Percentiles rank a stretch among this genome's conserved stretches.
Conservation (phyloP, 2,113 vertebrate species). For the Mirza zaza region DNA sequence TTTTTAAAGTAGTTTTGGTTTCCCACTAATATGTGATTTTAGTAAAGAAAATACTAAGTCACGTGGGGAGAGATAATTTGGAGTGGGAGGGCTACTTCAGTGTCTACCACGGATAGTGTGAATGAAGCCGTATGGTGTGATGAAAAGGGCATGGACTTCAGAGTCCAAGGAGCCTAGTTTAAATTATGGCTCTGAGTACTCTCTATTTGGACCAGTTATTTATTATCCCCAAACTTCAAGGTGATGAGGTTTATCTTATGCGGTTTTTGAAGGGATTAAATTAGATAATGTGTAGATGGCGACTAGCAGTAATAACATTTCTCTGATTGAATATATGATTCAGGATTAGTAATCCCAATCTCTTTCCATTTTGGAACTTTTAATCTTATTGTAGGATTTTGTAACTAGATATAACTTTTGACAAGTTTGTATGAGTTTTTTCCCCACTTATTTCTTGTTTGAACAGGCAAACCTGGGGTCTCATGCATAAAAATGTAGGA, state of each 20-base stretch:
- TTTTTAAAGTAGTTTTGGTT: background rate
- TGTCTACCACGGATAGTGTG: background rate
- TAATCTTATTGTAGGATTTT: constrained; percentile 24
- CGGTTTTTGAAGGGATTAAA: background rate
- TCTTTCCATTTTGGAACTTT: background rate
- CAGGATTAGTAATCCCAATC: background rate
- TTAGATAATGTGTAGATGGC: background rate
- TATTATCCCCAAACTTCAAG: background rate
- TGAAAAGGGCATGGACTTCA: background rate
- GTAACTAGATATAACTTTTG: background rate
- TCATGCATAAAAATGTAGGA: background rate
- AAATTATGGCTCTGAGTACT: background rate
- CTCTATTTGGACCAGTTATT: background rate
- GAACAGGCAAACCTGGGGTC: background rate
- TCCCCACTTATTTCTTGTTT: background rate
- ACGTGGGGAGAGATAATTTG: background rate
- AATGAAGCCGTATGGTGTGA: background rate
- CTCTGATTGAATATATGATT: background rate
- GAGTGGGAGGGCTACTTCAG: background rate
- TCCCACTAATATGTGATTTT: background rate
- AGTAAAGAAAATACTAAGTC: background rate
- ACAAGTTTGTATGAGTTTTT: background rate
- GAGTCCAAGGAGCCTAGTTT: background rate
- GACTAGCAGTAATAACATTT: background rate
- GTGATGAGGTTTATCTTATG: background rate